Percentiles rank a stretch among this genome's conserved stretches.
Evolutionary conservation across 2,888 invertebrate species (phyloP).

Genomic region (Pammene aurita): DNA sequence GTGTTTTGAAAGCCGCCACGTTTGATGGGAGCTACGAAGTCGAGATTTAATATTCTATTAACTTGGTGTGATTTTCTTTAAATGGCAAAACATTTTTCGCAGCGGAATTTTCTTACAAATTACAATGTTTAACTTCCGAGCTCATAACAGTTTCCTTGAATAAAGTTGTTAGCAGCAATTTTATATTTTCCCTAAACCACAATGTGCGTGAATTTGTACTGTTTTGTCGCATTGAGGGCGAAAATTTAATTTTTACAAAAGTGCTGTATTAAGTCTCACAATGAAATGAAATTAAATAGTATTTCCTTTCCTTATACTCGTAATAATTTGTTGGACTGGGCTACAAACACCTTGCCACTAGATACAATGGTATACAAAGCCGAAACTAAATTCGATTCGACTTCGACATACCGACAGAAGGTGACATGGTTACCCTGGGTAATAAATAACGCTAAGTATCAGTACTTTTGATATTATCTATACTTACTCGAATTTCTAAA

Average conservation of each 20-base stretch:
- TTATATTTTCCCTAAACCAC: slow-evolving; percentile 7
- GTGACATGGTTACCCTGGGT: too few relatives aligned
- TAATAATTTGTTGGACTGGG: background rate
- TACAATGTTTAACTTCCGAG: slow-evolving; percentile 16
- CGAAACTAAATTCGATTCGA: too few relatives aligned
- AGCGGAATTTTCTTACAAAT: slow-evolving; percentile 23
- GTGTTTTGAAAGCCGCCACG: slow-evolving; percentile 26
- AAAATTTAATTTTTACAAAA: background rate
- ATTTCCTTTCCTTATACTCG: background rate
- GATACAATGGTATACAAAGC: background rate
- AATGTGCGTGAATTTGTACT: background rate
- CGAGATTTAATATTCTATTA: slow-evolving; percentile 38
- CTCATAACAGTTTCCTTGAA: slow-evolving; percentile 10
- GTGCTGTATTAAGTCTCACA: too few relatives aligned
- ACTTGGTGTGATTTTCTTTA: slow-evolving; percentile 32
- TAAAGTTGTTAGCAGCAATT: slow-evolving; percentile 10
- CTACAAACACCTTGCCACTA: background rate
- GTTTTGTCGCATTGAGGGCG: background rate
- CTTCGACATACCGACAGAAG: too few relatives aligned
- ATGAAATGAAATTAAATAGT: background rate
- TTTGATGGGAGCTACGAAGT: slow-evolving; percentile 25
- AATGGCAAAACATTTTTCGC: slow-evolving; percentile 26
- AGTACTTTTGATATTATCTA: too few relatives aligned
- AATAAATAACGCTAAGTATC: too few relatives aligned
- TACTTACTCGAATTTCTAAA: too few relatives aligned